phyloP scores from a whole-genome alignment of 2,888 invertebrate genomes.

The Ophioninae sp. region DNA sequence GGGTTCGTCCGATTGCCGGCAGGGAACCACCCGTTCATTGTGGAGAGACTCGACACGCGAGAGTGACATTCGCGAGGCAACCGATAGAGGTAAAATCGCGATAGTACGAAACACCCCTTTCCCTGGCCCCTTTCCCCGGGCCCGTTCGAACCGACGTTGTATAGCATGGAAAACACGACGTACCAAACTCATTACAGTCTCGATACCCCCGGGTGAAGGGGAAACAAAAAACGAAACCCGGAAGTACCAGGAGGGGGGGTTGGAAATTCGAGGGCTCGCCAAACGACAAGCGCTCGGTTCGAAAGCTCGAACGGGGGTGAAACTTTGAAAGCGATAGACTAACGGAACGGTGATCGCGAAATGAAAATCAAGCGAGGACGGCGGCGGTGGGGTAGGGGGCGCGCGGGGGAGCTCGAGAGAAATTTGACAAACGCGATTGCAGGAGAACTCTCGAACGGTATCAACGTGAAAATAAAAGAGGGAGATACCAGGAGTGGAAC shows the following conservation, averaged over 20 bases:
- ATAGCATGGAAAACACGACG: constrained; percentile 49
- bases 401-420: not conserved
- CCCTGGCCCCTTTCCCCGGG: too few relatives aligned
- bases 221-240: constrained; percentile 52
- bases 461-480: constrained; percentile 38
- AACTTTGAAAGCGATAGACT: not conserved
- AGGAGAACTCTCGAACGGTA: constrained; percentile 32
- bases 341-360: too few relatives aligned
- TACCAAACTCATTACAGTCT: constrained; percentile 64
- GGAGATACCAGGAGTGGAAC: too few relatives aligned
- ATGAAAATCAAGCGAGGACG: not conserved
- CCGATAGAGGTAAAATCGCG: constrained; percentile 27
- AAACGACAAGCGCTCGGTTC: not conserved
- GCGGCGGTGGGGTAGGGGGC: too few relatives aligned
- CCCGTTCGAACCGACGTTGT: not conserved
- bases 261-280: not conserved
- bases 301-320: constrained; percentile 23
- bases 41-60: not conserved
- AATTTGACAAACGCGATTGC: constrained; percentile 44
- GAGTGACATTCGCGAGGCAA: constrained; percentile 2
- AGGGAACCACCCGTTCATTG: not conserved
- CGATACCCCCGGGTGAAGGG: constrained; percentile 46
- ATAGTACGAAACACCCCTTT: constrained; percentile 26
- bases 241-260: too few relatives aligned
- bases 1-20: not conserved